Evolutionary conservation across 2,113 vertebrate species (phyloP).

Genomic region (Eurypyga helias): DNA sequence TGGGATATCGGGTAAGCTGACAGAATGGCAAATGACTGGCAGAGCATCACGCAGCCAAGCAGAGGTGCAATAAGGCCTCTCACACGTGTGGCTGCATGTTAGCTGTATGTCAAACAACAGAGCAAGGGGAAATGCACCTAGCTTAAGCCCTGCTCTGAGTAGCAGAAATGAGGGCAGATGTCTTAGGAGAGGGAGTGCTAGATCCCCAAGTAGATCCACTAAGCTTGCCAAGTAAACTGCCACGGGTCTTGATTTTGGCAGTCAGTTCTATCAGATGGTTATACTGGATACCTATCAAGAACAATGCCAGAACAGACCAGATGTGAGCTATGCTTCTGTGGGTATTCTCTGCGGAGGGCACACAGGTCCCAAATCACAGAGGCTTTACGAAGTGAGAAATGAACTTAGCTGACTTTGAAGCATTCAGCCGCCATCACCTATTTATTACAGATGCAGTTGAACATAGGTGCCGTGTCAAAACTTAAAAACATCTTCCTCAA

Average conservation of each 20-base stretch:
- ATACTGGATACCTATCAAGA: slow-evolving; percentile 21
- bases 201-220: background rate
- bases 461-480: background rate
- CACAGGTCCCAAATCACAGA: background rate
- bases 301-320: slow-evolving; percentile 53
- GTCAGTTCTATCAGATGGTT: slow-evolving; percentile 29
- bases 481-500: background rate
- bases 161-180: background rate
- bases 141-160: background rate
- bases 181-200: slow-evolving; percentile 5
- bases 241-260: slow-evolving; percentile 54
- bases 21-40: background rate
- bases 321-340: slow-evolving; percentile 20
- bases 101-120: background rate
- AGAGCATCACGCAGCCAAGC: background rate
- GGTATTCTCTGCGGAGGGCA: background rate
- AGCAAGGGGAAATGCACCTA: background rate
- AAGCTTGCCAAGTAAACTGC: slow-evolving; percentile 48
- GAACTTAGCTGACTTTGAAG: background rate
- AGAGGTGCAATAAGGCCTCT: background rate
- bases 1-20: background rate
- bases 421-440: background rate
- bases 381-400: slow-evolving; percentile 1
- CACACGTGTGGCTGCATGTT: background rate
- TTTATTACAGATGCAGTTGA: background rate